Base-by-base conservation (phyloP, 2,888 invertebrate genomes). In the Chorisops tibialis region DNA sequence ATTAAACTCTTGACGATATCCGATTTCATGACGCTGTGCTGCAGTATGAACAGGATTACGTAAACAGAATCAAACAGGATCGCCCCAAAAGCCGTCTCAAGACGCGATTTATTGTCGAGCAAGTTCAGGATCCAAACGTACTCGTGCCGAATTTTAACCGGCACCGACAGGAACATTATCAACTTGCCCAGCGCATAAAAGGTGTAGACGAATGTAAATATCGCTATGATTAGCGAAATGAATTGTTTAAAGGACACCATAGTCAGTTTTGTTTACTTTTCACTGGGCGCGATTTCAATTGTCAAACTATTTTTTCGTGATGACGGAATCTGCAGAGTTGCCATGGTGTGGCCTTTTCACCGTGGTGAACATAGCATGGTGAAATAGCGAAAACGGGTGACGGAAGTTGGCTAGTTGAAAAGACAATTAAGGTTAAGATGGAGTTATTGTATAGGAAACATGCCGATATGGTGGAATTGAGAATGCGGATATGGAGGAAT, bases 11-110 rank as follows among this genome's bases (percentile, higher is more conserved):
- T 85, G 1, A 81, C 68, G 30, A 73, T 63, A 2, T 74, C 73
- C 49, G 78, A 78, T 59, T 82, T 81, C 79, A 85, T 79, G 35
- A 81, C 69, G 19, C 84, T 82, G 68, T 85, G 85, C 71, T 83
- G 84, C 4, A 84, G 71, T 62, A 84, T 80, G 69, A 85, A 85
- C 6, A 75, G 67, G 63, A 79, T 78, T 38, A 85, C 64, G 19
- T 83, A 77, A 9, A 76, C 71, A 39, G 79, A 79, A 67, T 85
- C 77, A 18, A 76, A 70, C 1, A 82, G 74, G 48, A 78, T 71
- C 11, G 79, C 72, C 2, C 77, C 71, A 70, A 76, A 78, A 18
- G 77, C 72, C 50, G 77, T 75, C 69, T 75, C 71, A 65, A 78
- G 51, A 2, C 73, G 70, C 0, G 75, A 73, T 52, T 69, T 70